Base-by-base conservation (phyloP, 2,797 vertebrate genomes). In the Hapalemur alaotrensis region DNA sequence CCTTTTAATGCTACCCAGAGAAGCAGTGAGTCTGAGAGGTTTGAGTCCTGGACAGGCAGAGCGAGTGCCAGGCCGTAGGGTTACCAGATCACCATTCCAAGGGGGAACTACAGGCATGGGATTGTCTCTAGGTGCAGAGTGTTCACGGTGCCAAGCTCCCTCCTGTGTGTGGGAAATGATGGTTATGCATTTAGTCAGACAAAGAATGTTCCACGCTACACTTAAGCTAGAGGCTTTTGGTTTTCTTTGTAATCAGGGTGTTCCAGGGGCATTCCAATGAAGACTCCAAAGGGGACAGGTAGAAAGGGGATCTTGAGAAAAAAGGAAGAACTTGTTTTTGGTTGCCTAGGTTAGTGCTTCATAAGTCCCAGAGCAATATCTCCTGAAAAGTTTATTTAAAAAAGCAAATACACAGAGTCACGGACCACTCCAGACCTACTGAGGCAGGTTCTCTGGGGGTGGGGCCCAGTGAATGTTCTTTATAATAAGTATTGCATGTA, bases 231-330 rank as follows among this genome's bases (percentile, higher is more conserved):
- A 95, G 63, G 5, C 22, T 89, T 87, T 93, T 95, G 57, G 61
- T 97, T 96, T 94, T 80, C 48, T 82, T 75, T 43, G 82, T 83
- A 79, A 70, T 65, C 38, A 70, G n/a, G 73, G 73, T 9, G 61
- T 95, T 89, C 54, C 54, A 91, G 86, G 82, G 72, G 10, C 70
- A 94, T 95, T 96, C 83, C 92, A 93, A 25, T 92, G 61, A 92
- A 93, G 89, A 87, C 48, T 69, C 91, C 48, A 90, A 92, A 93
- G 50, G 38, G 13, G 52, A 76, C 54, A 41, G n/a, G 57, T 10
- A 59, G 69, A 63, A 83, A 93, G 78, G 35, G n/a, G 54, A 76
- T 69, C 22, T 63, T 73, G 83, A 61, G 15, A 57, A 70, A 57
- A 95, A 96, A 96, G 48, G 50, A 91, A 87, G 35, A 32, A 32